Base-by-base conservation (phyloP, 2,113 vertebrate genomes). In the Brachirus orientalis region DNA sequence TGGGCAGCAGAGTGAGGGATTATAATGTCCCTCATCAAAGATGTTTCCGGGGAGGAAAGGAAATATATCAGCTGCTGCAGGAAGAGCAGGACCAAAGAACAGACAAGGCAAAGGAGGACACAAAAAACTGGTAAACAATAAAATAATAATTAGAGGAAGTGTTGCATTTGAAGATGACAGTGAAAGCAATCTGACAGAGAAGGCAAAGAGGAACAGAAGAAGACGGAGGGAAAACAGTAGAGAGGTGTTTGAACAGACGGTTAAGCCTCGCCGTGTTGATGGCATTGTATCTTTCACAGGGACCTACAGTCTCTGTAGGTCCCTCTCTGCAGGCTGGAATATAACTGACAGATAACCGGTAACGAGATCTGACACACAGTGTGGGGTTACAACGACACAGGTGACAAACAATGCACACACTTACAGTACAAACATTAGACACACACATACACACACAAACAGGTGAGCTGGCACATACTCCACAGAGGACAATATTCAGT, bases 271-370 rank as follows among this genome's bases (percentile, higher is more conserved):
- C 55, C 45, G 71, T 70, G 77, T 51, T 81, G 53, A 86, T 73
- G 69, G 72, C 72, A 81, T 73, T 83, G n/a, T 75, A 73, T 79
- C 79, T 85, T 69, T 64, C 70, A 33, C 11, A 6, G 63, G 65
- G 58, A 37, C 51, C 72, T 61, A 77, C 38, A 12, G 53, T 72
- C 46, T 75, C 66, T 52, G 18, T 36, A 33, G 40, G n/a, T n/a
- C n/a, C n/a, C n/a, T n/a, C n/a, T n/a, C 77, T 69, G 73, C 61
- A 79, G 68, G 84, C 62, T 35, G 46, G 38, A 72, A 75, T 65
- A 59, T 36, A 64, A 67, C 60, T 10, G 72, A 84, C 78, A 72
- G 75, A 76, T 80, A 80, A 57, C 64, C 78, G 73, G 63, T 84
- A 75, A 84, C 53, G 66, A 79, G 68, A 47, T 72, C 44, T 52